Evolutionary conservation across 2,113 vertebrate species (phyloP), one percentile per base, ranked within the genome.

Genomic region (Oreamnos americanus): DNA sequence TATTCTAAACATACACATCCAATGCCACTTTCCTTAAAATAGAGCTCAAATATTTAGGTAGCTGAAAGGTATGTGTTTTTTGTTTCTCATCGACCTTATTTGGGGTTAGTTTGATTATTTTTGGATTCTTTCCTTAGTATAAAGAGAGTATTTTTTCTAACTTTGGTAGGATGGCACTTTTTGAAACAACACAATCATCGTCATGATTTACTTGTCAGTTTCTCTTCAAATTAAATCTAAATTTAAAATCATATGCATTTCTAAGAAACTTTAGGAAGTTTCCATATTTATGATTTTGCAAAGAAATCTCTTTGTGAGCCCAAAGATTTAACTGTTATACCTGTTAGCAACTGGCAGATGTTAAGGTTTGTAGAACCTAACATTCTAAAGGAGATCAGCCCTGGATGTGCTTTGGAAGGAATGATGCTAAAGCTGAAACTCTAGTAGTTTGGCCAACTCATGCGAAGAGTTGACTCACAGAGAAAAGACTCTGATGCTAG

Each of bases 11-110:
- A 53, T 30, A 84, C 58, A 81, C 36, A 67, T 36, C 89, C 49
- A 93, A 33, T 43, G 19, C 88, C 25, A 47, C 36, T n/a, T 17
- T 76, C 79, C 71, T 97, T 90, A 95, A 98, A 97, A 96, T 92
- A 97, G 91, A 90, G 67, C 58, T 87, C 81, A 96, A 97, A 94
- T 95, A 91, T 91, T 93, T 95, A 91, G 95, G 89, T 94, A 74
- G 51, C 83, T 94, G 81, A 90, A 64, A 90, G 96, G 33, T 30
- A 84, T 87, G 55, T 82, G 39, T 26, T 86, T 94, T 97, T 97
- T 5, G 45, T 39, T 95, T 97, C 92, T 95, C 81, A 36, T 94
- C 90, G 87, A 60, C 60, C 43, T 96, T 93, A 91, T 86, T 94
- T 96, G 45, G 76, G 49, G 45, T 95, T 96, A n/a, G 36, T 8